Conservation (phyloP, 1,140 invertebrate species). For the Latrodectus geometricus region DNA sequence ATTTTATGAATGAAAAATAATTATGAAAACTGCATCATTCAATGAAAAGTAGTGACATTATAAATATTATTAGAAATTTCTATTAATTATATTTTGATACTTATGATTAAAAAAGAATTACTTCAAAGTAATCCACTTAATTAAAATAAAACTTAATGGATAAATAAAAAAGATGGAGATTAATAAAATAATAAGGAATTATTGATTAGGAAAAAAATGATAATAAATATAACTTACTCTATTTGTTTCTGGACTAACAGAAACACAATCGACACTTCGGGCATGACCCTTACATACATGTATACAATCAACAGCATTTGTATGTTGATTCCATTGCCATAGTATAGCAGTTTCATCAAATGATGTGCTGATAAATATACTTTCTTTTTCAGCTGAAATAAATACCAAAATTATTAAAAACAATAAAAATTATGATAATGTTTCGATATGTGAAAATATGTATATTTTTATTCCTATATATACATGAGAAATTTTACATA, state of each 20-base stretch:
- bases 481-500: neutral
- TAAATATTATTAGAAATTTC: no score
- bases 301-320: slow-evolving; percentile 83
- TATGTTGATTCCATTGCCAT: slow-evolving; percentile 84
- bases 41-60: no score
- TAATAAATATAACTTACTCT: slow-evolving; percentile 20
- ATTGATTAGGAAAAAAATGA: neutral
- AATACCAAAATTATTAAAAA: neutral
- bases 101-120: no score
- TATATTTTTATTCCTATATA: neutral
- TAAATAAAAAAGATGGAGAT: no score
- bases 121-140: no score
- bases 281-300: slow-evolving; percentile 88
- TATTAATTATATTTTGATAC: no score
- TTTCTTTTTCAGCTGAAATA: slow-evolving; percentile 27
- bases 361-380: slow-evolving; percentile 62
- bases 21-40: no score
- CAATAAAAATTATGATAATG: neutral
- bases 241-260: slow-evolving; percentile 66
- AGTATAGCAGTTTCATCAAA: slow-evolving; percentile 88
- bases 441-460: neutral
- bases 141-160: neutral
- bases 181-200: no score
- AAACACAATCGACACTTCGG: slow-evolving; percentile 86
- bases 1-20: no score